Conservation (phyloP, 2,888 invertebrate species). For the Alcis repandata region DNA sequence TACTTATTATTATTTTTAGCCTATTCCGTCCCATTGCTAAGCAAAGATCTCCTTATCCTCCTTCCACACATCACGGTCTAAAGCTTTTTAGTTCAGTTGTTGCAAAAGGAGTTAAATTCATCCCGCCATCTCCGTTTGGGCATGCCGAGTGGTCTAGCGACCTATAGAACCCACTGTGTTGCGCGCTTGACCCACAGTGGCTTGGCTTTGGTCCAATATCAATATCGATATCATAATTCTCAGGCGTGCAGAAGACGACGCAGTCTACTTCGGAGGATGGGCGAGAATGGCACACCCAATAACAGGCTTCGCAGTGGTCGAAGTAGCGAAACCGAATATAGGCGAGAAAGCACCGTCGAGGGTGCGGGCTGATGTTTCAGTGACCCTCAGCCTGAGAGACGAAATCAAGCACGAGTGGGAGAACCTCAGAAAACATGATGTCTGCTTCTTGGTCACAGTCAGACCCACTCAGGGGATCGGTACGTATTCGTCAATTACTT, state of each 20-base stretch:
- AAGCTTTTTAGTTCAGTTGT: too few relatives aligned
- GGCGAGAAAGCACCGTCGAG: conserved; percentile 98
- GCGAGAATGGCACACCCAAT: conserved; percentile 99
- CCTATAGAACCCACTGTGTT: too few relatives aligned
- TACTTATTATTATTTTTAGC: too few relatives aligned
- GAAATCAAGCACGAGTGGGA: conserved; percentile 99
- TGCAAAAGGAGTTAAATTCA: too few relatives aligned
- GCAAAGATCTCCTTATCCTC: too few relatives aligned
- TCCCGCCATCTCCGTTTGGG: too few relatives aligned
- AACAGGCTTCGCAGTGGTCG: conserved; percentile 96
- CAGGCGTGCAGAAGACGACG: conserved; percentile 94
- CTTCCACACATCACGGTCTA: too few relatives aligned
- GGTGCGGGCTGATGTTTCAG: conserved; percentile 97
- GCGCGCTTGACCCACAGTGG: too few relatives aligned
- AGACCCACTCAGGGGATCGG: conserved; percentile 94
- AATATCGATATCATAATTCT: conserved; percentile 4
- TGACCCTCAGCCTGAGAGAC: conserved; percentile 95
- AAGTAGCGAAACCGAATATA: conserved; percentile 96
- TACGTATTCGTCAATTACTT: conserved; percentile 60
- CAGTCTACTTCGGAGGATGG: conserved; percentile 98
- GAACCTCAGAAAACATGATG: conserved; percentile 97
- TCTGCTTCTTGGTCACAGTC: conserved; percentile 97
- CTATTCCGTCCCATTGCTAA: too few relatives aligned
- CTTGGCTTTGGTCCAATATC: not conserved
- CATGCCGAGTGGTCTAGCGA: too few relatives aligned